Conservation (phyloP, 2,888 invertebrate species). For the Calliphora vomitoria region DNA sequence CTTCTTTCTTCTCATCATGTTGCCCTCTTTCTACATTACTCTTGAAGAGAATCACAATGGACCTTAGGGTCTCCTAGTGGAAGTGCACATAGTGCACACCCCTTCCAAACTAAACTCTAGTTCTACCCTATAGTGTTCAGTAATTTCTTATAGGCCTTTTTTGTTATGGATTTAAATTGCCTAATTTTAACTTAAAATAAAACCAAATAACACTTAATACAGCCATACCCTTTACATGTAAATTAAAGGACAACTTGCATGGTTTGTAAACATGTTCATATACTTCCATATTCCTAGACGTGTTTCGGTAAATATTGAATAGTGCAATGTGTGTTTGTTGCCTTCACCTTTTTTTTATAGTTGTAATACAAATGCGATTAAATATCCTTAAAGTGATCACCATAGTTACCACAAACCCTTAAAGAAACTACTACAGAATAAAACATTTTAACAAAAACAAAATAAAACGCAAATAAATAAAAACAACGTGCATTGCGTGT, state of each 20-base stretch:
- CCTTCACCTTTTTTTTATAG: conserved; percentile 52
- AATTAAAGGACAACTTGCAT: conserved; percentile 55
- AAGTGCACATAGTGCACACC: too few relatives aligned
- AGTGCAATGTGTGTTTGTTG: conserved; percentile 44
- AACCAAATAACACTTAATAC: background rate
- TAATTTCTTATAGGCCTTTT: too few relatives aligned
- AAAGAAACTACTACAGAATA: conserved; percentile 50
- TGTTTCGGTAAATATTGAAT: conserved; percentile 43
- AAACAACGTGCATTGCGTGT: conserved; percentile 50
- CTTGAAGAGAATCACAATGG: too few relatives aligned
- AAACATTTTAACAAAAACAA: conserved; percentile 1
- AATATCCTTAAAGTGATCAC: conserved; percentile 77
- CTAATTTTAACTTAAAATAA: too few relatives aligned
- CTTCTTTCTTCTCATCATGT: too few relatives aligned
- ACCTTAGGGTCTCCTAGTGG: too few relatives aligned
- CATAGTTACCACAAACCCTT: conserved; percentile 79
- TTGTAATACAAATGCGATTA: conserved; percentile 58
- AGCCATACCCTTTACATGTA: conserved; percentile 17
- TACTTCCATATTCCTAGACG: conserved; percentile 50
- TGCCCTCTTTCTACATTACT: too few relatives aligned
- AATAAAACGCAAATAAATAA: conserved; percentile 29
- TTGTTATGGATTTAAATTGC: too few relatives aligned
- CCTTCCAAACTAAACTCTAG: too few relatives aligned
- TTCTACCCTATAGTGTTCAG: too few relatives aligned
- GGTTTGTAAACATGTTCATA: conserved; percentile 45